Conservation (phyloP, 2,113 vertebrate species). For the Tachysurus fulvidraco region DNA sequence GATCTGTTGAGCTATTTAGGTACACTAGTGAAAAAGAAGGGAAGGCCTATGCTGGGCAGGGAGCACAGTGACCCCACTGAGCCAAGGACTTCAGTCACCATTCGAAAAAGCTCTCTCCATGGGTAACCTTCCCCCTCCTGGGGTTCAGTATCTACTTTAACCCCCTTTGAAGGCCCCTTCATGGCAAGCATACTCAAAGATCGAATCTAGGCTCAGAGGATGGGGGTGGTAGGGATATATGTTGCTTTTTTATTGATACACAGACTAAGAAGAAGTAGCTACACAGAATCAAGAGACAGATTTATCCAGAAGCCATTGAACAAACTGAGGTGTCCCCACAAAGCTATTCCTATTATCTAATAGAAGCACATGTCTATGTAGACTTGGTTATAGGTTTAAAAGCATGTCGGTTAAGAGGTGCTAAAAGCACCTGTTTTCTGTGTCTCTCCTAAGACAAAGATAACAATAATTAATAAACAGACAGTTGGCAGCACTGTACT, state of each 20-base stretch:
- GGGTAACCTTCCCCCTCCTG: slow-evolving; percentile 51
- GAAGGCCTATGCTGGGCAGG: slow-evolving; percentile 53
- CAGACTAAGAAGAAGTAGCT: neutral
- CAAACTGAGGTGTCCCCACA: slow-evolving; percentile 4
- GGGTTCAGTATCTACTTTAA: slow-evolving; percentile 38
- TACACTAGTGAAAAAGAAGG: slow-evolving; percentile 60
- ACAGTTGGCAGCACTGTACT: neutral
- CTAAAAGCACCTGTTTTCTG: slow-evolving; percentile 54
- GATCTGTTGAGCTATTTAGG: slow-evolving; percentile 62
- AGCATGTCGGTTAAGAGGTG: slow-evolving; percentile 65
- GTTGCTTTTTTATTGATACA: slow-evolving; percentile 27
- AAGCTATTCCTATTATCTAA: slow-evolving; percentile 57
- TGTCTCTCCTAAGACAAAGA: slow-evolving; percentile 27
- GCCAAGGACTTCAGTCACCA: slow-evolving; percentile 70
- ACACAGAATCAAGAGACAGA: slow-evolving; percentile 49
- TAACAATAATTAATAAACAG: slow-evolving; percentile 41
- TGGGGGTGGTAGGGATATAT: neutral
- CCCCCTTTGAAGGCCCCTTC: slow-evolving; percentile 46
- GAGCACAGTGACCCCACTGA: slow-evolving; percentile 57
- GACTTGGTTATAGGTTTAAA: slow-evolving; percentile 59
- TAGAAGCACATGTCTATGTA: slow-evolving; percentile 58
- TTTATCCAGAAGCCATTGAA: slow-evolving; percentile 56
- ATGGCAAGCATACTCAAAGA: slow-evolving; percentile 14
- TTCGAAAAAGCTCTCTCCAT: slow-evolving; percentile 49
- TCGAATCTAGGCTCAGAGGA: slow-evolving; percentile 11